Evolutionary conservation across 2,113 vertebrate genomes (phyloP), one percentile per base, ranked within the genome.

Genomic region (Chunga burmeisteri): DNA sequence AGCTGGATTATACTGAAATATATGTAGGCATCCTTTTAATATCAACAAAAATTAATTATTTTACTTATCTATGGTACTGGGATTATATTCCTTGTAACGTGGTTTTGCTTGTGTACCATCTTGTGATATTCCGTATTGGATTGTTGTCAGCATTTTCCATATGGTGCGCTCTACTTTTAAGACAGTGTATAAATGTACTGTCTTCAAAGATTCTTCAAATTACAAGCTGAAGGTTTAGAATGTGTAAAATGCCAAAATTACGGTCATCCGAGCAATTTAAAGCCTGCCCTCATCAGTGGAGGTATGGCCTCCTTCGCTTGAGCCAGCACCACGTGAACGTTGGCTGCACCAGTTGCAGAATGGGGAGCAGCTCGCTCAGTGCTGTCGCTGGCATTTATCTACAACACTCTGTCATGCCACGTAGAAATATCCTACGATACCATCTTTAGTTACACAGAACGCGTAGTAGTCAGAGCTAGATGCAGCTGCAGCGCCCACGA

Each of bases 61-160:
- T 89, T 10, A 13, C 30, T 91, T 61, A 9, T 49, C 26, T 10
- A 2, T 44, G 25, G 21, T 30, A 40, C 21, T 66, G 18, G 47
- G 80, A 65, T 53, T 58, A 22, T 49, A 73, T 63, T 44, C 29
- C 22, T 58, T 26, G 32, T 47, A 44, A 26, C 1, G 8, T 5
- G 0, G 16, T 44, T 87, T 55, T 70, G 11, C 55, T 25, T 66
- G 21, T 32, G 47, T 50, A 36, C 52, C 58, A 66, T 81, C 62
- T 88, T 95, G 50, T 62, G 47, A 88, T 81, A 91, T 61, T 80
- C 79, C 66, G 29, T 50, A 4, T 74, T 95, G 84, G 84, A 81
- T 10, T 81, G 61, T 32, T 88, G 63, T 91, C 84, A 85, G 80
- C 52, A 38, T 82, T 59, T 78, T 86, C 92, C 81, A 77, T 73